phyloP scores from a whole-genome alignment of 2,113 vertebrate species.

The Podarcis raffonei region DNA sequence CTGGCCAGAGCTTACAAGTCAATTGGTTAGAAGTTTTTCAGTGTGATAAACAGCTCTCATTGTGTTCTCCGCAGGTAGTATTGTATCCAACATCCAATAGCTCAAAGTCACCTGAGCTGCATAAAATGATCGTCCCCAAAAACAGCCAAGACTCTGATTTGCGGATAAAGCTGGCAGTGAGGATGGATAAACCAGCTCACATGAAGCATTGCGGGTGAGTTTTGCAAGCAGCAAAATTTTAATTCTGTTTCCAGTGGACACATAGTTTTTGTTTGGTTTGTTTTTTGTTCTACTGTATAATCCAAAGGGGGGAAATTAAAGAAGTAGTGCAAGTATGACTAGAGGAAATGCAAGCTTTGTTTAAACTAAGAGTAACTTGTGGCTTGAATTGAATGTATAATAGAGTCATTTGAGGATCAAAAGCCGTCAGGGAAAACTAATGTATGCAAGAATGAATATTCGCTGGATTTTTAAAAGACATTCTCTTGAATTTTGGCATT shows the following conservation, averaged over 20 bases:
- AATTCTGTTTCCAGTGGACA: conserved; percentile 5
- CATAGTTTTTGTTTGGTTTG: background rate
- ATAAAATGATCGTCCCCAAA: conserved; percentile 93
- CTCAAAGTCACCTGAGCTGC: conserved; percentile 89
- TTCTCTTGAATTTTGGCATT: conserved; percentile 14
- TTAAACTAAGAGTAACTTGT: background rate
- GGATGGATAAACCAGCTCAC: conserved; percentile 97
- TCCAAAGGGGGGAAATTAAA: background rate
- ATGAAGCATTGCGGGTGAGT: conserved; percentile 98
- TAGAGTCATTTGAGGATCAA: conserved; percentile 7
- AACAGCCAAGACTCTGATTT: conserved; percentile 92
- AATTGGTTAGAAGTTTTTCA: background rate
- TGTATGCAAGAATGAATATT: background rate
- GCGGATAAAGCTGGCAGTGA: conserved; percentile 92
- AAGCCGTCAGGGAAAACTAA: background rate
- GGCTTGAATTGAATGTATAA: background rate
- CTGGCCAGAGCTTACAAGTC: background rate
- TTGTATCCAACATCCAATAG: conserved; percentile 92
- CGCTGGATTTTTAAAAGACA: background rate
- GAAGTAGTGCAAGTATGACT: background rate
- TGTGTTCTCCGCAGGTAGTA: conserved; percentile 81
- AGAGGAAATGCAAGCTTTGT: background rate
- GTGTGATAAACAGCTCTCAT: conserved; percentile 13
- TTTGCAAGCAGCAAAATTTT: conserved; percentile 10
- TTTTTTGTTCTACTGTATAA: background rate